Percentiles rank a stretch among this genome's conserved stretches.
Conservation (phyloP, 2,888 invertebrate genomes). For the Patella depressa region DNA sequence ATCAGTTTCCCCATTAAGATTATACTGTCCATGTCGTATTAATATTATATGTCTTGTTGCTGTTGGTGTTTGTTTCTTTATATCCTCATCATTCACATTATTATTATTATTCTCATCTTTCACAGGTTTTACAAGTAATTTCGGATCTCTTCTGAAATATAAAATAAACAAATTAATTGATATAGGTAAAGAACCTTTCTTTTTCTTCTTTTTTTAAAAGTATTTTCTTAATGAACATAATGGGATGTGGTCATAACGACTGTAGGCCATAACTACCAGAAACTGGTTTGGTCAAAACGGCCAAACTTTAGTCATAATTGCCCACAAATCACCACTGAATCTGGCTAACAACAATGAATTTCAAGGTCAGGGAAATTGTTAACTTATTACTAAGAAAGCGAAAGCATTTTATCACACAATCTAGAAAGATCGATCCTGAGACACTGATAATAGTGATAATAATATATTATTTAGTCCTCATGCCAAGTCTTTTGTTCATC, state of each 20-base stretch:
- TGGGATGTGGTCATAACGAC: neutral
- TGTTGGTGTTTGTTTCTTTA: conserved; percentile 72
- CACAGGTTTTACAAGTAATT: conserved; percentile 79
- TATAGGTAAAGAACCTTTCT: neutral
- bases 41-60: conserved; percentile 88
- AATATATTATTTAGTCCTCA: too few relatives aligned
- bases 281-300: neutral
- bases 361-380: too few relatives aligned
- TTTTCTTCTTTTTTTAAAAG: too few relatives aligned
- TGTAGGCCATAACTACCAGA: too few relatives aligned
- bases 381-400: too few relatives aligned
- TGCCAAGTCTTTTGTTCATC: too few relatives aligned
- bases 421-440: too few relatives aligned
- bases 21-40: conserved; percentile 95
- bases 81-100: conserved; percentile 48
- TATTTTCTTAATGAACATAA: neutral
- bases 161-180: conserved; percentile 15
- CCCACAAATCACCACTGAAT: too few relatives aligned
- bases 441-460: too few relatives aligned
- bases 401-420: too few relatives aligned
- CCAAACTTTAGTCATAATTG: neutral
- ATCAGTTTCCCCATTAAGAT: conserved; percentile 81
- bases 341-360: too few relatives aligned
- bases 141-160: conserved; percentile 80
- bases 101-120: conserved; percentile 47